A percentile compares a stretch with the other conserved stretches of the same genome.
Conservation (phyloP, 2,113 vertebrate genomes). For the Macrotus californicus region DNA sequence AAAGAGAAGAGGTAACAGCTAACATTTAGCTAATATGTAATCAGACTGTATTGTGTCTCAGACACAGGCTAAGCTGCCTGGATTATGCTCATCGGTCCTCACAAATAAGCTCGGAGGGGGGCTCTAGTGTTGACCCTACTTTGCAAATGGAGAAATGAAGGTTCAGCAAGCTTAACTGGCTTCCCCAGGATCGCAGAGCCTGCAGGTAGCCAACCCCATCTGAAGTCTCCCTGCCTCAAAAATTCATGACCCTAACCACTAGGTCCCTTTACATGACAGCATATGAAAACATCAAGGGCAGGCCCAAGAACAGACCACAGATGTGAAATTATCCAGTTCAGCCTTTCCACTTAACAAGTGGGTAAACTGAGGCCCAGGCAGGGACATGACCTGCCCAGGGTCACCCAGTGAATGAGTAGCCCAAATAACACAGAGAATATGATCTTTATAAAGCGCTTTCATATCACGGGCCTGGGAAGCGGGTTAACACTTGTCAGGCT, state of each 20-base stretch:
- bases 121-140: background rate
- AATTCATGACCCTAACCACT: background rate
- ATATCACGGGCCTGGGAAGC: background rate
- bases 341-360: background rate
- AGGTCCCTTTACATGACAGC: background rate
- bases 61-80: background rate
- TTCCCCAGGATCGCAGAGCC: background rate
- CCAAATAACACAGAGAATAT: background rate
- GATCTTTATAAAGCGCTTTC: background rate
- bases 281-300: background rate
- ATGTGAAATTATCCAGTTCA: background rate
- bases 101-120: background rate
- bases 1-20: background rate
- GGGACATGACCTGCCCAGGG: background rate
- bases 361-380: background rate
- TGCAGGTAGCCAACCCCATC: background rate
- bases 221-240: background rate
- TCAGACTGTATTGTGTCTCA: background rate
- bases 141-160: background rate
- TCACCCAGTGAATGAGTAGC: background rate
- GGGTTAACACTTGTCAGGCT: background rate
- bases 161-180: background rate
- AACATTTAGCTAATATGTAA: background rate
- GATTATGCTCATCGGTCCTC: background rate
- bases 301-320: background rate